These are phyloP conservation scores for Sthenelais limicola DNA, from an alignment of 2,888 invertebrate genomes.

Conservation along the genomic window DNA sequence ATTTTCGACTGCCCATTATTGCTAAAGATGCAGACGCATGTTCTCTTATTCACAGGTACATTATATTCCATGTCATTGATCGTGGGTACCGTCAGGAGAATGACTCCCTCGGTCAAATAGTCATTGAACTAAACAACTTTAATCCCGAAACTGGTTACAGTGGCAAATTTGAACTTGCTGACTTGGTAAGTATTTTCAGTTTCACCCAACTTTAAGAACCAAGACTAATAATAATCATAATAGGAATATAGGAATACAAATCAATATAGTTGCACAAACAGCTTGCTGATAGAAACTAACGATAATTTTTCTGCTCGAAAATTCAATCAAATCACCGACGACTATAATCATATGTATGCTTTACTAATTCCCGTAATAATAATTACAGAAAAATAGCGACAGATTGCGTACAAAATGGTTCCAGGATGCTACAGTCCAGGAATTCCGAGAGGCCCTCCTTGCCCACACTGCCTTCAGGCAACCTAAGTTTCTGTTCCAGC, in stretches of 20 bases:
- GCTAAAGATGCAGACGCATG: background rate
- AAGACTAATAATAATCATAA: background rate
- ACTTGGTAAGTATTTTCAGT: slow-evolving; percentile 59
- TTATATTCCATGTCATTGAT: slow-evolving; percentile 66
- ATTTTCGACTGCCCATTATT: too few relatives aligned
- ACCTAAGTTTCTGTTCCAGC: slow-evolving; percentile 62
- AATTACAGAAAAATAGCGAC: slow-evolving; percentile 60
- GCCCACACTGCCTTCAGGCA: slow-evolving; percentile 62
- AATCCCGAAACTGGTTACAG: slow-evolving; percentile 57
- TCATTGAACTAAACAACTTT: slow-evolving; percentile 61
- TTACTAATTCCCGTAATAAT: too few relatives aligned
- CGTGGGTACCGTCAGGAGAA: slow-evolving; percentile 55
- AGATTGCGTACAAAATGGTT: slow-evolving; percentile 57
- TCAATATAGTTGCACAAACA: too few relatives aligned
- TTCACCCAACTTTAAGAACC: background rate
- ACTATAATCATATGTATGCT: too few relatives aligned
- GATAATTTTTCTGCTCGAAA: too few relatives aligned
- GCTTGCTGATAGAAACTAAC: too few relatives aligned
- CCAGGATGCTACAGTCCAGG: slow-evolving; percentile 62
- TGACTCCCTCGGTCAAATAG: slow-evolving; percentile 64
- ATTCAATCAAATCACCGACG: background rate
- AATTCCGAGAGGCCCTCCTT: slow-evolving; percentile 62
- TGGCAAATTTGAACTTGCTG: slow-evolving; percentile 60
- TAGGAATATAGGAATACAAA: too few relatives aligned
- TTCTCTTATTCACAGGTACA: slow-evolving; percentile 53